A percentile compares a stretch with the other conserved stretches of the same genome.
These are phyloP conservation scores for Bombus consobrinus DNA, from an alignment of 1,140 invertebrate species.

Conservation along the genomic window DNA sequence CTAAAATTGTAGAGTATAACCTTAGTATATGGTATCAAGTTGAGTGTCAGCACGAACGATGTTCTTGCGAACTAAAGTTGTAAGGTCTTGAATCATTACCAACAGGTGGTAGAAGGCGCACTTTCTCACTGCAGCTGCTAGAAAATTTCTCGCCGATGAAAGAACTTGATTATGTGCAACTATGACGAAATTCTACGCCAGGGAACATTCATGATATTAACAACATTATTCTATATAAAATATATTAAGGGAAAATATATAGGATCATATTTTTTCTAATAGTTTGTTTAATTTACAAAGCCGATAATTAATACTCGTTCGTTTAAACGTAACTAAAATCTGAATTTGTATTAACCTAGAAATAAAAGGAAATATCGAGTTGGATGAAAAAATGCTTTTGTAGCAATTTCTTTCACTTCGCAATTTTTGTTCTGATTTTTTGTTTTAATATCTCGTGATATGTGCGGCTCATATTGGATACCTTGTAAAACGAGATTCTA, in stretches of 20 bases:
- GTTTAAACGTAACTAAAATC: not conserved
- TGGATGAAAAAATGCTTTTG: not conserved
- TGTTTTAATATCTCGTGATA: not conserved
- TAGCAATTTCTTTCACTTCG: not conserved
- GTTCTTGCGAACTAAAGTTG: not conserved
- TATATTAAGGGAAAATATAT: not conserved
- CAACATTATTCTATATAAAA: too few relatives aligned
- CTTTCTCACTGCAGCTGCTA: not conserved
- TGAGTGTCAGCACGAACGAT: too few relatives aligned
- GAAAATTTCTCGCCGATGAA: not conserved
- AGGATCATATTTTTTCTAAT: not conserved
- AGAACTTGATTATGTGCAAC: not conserved
- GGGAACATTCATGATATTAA: not conserved
- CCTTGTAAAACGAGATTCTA: not conserved
- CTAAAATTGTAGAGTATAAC: not conserved
- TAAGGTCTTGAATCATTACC: not conserved
- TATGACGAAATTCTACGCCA: not conserved
- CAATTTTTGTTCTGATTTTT: not conserved
- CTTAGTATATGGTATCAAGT: not conserved
- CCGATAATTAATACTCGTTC: not conserved
- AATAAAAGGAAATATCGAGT: not conserved
- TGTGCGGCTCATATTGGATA: not conserved
- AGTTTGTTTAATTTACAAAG: not conserved
- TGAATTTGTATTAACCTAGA: not conserved
- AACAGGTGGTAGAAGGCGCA: slow-evolving; percentile 1